A percentile compares a stretch with the other conserved stretches of the same genome.
Evolutionary conservation across 2,888 invertebrate genomes (phyloP).

Genomic region (Bhutanitis thaidina): DNA sequence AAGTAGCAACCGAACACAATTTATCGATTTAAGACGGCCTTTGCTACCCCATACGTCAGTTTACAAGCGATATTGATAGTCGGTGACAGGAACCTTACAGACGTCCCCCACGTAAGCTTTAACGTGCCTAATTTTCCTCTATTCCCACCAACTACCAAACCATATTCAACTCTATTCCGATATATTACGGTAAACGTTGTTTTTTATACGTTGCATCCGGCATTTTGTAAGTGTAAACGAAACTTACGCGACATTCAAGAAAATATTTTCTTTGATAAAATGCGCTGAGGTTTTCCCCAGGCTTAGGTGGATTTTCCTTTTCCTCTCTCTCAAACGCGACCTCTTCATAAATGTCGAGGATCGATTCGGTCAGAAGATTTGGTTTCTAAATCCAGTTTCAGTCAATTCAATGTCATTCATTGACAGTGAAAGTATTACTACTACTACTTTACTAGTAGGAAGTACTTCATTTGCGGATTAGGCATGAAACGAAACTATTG

Average conservation of each 20-base stretch:
- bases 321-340: slow-evolving; percentile 47
- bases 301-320: slow-evolving; percentile 59
- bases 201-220: slow-evolving; percentile 21
- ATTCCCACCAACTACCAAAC: slow-evolving; percentile 8
- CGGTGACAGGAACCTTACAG: slow-evolving; percentile 60
- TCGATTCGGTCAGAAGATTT: slow-evolving; percentile 59
- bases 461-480: too few species aligned
- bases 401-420: slow-evolving; percentile 33
- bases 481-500: too few species aligned
- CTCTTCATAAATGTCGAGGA: slow-evolving; percentile 73
- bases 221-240: slow-evolving; percentile 38
- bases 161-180: slow-evolving; percentile 33
- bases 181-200: slow-evolving; percentile 24
- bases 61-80: slow-evolving; percentile 73
- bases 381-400: slow-evolving; percentile 53
- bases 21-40: slow-evolving; percentile 70
- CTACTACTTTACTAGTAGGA: too few species aligned
- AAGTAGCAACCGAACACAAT: slow-evolving; percentile 66
- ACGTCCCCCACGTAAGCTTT: slow-evolving; percentile 50
- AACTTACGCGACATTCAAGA: slow-evolving; percentile 59
- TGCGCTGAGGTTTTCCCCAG: slow-evolving; percentile 57
- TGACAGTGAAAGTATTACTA: slow-evolving; percentile 27
- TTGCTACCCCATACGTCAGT: slow-evolving; percentile 72
- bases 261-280: slow-evolving; percentile 65
- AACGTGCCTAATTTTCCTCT: slow-evolving; percentile 25